phyloP scores from a whole-genome alignment of 2,888 invertebrate genomes.

The Apotomis betuletana region DNA sequence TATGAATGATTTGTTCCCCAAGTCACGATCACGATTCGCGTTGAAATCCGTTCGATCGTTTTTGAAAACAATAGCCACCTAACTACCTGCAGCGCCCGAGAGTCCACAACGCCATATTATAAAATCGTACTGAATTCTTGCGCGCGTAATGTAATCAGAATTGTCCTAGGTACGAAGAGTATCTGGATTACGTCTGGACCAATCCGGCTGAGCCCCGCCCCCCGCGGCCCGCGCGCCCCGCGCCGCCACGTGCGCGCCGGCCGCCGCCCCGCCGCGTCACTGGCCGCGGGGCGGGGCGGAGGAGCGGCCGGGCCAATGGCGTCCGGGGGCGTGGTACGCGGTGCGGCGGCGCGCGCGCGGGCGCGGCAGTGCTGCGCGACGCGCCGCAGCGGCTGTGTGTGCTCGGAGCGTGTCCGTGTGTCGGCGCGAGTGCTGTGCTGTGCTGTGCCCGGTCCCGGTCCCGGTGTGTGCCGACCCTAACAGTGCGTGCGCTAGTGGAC shows the following conservation, averaged over 20 bases:
- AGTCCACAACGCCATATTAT: neutral
- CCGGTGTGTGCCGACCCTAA: neutral
- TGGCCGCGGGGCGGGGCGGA: neutral
- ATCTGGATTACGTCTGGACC: slow-evolving; percentile 3
- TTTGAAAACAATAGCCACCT: no score
- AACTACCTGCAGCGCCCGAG: neutral
- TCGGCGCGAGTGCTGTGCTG: neutral
- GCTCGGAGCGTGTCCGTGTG: neutral
- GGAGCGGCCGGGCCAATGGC: slow-evolving; percentile 12
- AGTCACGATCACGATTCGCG: no score
- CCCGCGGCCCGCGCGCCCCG: slow-evolving; percentile 5
- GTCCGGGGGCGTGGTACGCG: slow-evolving; percentile 12
- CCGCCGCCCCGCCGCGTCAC: neutral
- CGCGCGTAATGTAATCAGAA: slow-evolving; percentile 7
- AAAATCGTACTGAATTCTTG: slow-evolving; percentile 1
- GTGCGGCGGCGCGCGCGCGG: slow-evolving; percentile 32
- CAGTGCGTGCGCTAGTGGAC: slow-evolving; percentile 5
- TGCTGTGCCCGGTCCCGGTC: slow-evolving; percentile 1
- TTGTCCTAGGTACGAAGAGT: slow-evolving; percentile 1
- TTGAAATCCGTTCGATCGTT: no score
- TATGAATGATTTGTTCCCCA: no score
- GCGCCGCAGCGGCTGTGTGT: slow-evolving; percentile 34
- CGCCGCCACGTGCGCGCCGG: no score
- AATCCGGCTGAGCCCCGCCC: slow-evolving; percentile 16
- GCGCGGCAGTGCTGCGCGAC: slow-evolving; percentile 34